These are phyloP conservation scores for Synanceia verrucosa DNA, from an alignment of 2,797 vertebrate species.

Conservation along the genomic window DNA sequence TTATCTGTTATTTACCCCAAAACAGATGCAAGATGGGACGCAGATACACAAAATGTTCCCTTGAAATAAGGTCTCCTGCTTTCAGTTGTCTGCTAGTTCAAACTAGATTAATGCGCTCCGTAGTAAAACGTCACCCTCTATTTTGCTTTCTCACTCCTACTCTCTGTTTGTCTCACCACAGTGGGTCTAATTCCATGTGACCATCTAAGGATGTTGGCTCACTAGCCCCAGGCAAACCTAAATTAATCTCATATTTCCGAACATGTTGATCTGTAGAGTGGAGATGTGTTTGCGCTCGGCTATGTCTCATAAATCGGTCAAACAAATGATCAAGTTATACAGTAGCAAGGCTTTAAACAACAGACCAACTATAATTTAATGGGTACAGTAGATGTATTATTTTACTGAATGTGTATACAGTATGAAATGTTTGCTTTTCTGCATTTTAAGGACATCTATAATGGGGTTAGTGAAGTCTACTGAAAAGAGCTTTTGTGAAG, in stretches of 20 bases:
- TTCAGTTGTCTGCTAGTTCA: slow-evolving; percentile 17
- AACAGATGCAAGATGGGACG: background rate
- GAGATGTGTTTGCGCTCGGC: slow-evolving; percentile 7
- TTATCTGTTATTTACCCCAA: slow-evolving; percentile 11
- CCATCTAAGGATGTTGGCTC: slow-evolving; percentile 37
- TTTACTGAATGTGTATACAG: slow-evolving; percentile 1
- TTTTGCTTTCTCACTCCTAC: slow-evolving; percentile 36
- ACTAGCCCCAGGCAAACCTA: slow-evolving; percentile 37
- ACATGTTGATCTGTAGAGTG: slow-evolving; percentile 34
- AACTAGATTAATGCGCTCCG: slow-evolving; percentile 8
- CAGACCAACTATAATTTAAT: slow-evolving; percentile 21
- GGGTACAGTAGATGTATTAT: background rate
- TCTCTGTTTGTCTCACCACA: slow-evolving; percentile 17
- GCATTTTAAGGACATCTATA: background rate
- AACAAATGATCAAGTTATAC: slow-evolving; percentile 25
- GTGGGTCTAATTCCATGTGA: slow-evolving; percentile 51
- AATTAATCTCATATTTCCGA: slow-evolving; percentile 44
- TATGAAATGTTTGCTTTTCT: slow-evolving; percentile 6
- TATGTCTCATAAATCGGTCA: slow-evolving; percentile 23
- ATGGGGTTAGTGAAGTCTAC: background rate
- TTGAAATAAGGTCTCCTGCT: slow-evolving; percentile 5
- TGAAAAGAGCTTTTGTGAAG: slow-evolving; percentile 5
- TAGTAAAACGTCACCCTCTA: slow-evolving; percentile 16
- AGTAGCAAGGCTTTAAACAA: slow-evolving; percentile 8
- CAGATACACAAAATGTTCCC: background rate